These are phyloP conservation scores for Donacobius atricapilla DNA, from an alignment of 2,113 vertebrate species.

Conservation along the genomic window DNA sequence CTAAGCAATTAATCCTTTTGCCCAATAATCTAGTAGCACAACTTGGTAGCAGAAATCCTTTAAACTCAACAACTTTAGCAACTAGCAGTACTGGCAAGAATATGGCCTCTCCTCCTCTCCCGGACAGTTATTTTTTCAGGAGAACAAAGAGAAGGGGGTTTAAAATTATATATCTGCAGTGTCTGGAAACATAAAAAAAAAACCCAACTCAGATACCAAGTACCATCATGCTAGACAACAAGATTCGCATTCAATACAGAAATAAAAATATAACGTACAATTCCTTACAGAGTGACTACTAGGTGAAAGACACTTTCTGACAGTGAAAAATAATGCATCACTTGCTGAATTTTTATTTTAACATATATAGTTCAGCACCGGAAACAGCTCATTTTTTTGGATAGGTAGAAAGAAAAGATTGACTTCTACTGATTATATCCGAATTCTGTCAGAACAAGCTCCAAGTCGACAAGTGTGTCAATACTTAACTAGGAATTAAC, in stretches of 20 bases:
- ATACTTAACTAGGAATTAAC: neutral
- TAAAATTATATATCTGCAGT: neutral
- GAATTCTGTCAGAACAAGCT: neutral
- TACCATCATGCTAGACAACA: neutral
- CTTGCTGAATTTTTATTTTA: neutral
- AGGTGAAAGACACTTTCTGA: neutral
- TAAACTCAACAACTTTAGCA: neutral
- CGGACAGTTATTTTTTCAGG: neutral
- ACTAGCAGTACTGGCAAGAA: neutral
- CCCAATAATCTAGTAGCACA: neutral
- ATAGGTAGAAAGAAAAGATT: neutral
- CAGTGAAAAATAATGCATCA: neutral
- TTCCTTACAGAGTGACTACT: neutral
- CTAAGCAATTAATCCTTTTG: neutral
- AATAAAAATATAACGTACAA: neutral
- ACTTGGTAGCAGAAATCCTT: neutral
- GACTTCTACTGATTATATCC: neutral
- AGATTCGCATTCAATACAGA: neutral
- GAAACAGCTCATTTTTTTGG: neutral
- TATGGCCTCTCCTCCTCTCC: neutral
- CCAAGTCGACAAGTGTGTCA: neutral
- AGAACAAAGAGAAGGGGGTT: neutral
- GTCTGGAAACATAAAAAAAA: neutral
- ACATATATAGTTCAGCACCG: neutral
- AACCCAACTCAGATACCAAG: neutral